These are phyloP conservation scores for Echinarachnius parma DNA, from an alignment of 53 echinoderm and acorn worm genomes.

Conservation along the genomic window DNA sequence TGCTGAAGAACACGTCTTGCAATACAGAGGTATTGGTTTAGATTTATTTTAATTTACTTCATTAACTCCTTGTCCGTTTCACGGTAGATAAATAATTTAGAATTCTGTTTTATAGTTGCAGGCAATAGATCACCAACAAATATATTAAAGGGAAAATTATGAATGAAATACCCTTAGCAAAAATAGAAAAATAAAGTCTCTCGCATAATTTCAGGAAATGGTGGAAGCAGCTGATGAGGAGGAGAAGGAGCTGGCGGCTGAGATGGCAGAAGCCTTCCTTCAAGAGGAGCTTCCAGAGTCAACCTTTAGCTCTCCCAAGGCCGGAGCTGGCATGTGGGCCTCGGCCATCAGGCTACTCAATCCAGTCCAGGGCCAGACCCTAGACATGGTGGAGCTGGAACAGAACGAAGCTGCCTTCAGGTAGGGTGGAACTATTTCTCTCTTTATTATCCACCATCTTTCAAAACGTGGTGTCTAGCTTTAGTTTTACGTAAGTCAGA, in stretches of 20 bases:
- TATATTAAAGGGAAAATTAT: no score
- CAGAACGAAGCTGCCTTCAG: conserved; percentile 98
- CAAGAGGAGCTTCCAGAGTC: conserved; percentile 89
- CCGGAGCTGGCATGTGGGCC: conserved; percentile 99
- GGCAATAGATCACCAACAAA: no score
- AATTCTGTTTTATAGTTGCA: no score
- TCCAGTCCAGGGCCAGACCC: conserved; percentile 75
- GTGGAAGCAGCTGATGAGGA: conserved; percentile 98
- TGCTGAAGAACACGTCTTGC: no score
- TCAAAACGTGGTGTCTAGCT: conserved; percentile 83
- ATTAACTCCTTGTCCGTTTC: no score
- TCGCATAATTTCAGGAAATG: conserved; percentile 99
- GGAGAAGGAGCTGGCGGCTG: conserved; percentile 95
- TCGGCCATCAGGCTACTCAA: conserved; percentile 81
- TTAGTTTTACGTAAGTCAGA: conserved; percentile 93
- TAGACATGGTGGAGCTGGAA: conserved; percentile 80
- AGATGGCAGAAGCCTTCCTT: conserved; percentile 98
- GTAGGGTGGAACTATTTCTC: no score
- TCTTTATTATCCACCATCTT: no score
- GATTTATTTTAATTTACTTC: no score
- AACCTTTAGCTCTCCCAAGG: conserved; percentile 94
- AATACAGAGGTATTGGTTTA: no score
- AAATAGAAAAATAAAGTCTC: no score
- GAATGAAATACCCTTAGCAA: no score
- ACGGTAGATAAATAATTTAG: no score